Evolutionary conservation across 1,140 invertebrate genomes (phyloP).

Genomic region (Brachionus rubens): DNA sequence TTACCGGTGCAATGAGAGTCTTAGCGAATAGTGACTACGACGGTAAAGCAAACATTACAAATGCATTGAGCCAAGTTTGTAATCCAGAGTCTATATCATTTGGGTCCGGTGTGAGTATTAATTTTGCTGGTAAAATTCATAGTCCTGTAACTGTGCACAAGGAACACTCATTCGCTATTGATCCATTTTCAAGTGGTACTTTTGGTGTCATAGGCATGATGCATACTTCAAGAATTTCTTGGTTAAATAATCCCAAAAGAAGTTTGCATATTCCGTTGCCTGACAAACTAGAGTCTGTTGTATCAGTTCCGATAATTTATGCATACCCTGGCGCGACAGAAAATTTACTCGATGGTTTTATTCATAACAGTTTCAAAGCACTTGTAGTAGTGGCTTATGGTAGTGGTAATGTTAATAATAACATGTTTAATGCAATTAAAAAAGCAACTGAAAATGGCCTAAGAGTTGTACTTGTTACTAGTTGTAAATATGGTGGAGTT

Average conservation of each 20-base stretch:
- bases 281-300: background rate
- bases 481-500: slow-evolving; percentile 34
- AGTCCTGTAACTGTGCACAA: slow-evolving; percentile 32
- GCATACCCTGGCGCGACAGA: background rate
- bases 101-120: slow-evolving; percentile 30
- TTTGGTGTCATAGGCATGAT: slow-evolving; percentile 44
- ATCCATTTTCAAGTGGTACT: slow-evolving; percentile 35
- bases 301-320: slow-evolving; percentile 29
- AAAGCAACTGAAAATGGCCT: slow-evolving; percentile 37
- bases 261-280: slow-evolving; percentile 16
- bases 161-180: slow-evolving; percentile 42
- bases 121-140: slow-evolving; percentile 46
- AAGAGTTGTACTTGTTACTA: slow-evolving; percentile 20
- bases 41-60: slow-evolving; percentile 45
- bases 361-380: background rate
- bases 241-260: slow-evolving; percentile 43
- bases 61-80: slow-evolving; percentile 39
- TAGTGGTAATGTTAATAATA: slow-evolving; percentile 43
- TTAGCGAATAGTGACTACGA: slow-evolving; percentile 41
- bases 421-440: slow-evolving; percentile 44
- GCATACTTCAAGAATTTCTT: slow-evolving; percentile 36
- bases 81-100: slow-evolving; percentile 19
- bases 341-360: slow-evolving; percentile 39
- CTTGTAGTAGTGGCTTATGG: slow-evolving; percentile 17
- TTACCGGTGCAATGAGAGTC: slow-evolving; percentile 41